phyloP scores from a whole-genome alignment of 1,140 invertebrate genomes.

The Drosophila tani region DNA sequence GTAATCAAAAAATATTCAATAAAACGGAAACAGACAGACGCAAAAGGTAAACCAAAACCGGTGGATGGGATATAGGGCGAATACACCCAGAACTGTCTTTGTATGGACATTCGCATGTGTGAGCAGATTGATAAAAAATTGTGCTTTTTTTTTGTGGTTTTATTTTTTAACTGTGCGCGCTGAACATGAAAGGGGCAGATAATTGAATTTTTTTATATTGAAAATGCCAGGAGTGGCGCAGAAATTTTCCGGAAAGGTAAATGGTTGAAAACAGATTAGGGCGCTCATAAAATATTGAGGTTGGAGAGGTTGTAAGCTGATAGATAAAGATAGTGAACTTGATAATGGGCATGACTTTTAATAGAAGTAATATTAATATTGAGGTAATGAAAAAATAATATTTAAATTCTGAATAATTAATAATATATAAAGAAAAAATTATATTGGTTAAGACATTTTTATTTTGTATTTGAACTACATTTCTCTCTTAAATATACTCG shows the following conservation, averaged over 20 bases:
- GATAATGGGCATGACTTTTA: neutral
- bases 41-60: conserved; percentile 11
- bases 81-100: conserved; percentile 4
- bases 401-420: no score
- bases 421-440: neutral
- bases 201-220: conserved; percentile 69
- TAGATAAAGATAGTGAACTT: neutral
- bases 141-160: conserved; percentile 26
- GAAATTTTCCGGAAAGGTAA: conserved; percentile 14
- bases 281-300: neutral
- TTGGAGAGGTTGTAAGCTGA: neutral
- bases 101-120: conserved; percentile 3
- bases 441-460: no score
- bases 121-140: conserved; percentile 37
- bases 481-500: no score
- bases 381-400: neutral
- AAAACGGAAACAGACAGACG: conserved; percentile 33
- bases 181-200: conserved; percentile 56
- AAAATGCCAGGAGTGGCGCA: conserved; percentile 17
- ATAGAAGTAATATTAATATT: neutral
- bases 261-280: conserved; percentile 33
- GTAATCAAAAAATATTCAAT: conserved; percentile 56
- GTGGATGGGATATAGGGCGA: conserved; percentile 4
- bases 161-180: conserved; percentile 38
- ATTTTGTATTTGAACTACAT: no score